A percentile compares a stretch with the other conserved stretches of the same genome.
Evolutionary conservation across 1,140 invertebrate species (phyloP).

Genomic region (Charaxes varanes): DNA sequence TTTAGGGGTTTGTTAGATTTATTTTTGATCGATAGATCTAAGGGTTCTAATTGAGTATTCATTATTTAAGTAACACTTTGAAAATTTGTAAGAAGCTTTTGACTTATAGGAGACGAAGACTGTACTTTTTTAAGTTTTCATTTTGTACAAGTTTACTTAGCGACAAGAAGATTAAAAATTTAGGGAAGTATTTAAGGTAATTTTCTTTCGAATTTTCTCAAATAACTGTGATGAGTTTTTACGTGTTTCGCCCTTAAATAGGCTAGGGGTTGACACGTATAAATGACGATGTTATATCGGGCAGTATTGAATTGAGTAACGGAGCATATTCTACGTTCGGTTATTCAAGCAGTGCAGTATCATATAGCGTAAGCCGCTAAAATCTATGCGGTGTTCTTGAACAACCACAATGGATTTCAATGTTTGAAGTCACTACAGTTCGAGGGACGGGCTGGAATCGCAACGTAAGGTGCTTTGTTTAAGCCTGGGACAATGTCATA

Average conservation of each 20-base stretch:
- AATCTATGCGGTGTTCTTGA: too few relatives aligned
- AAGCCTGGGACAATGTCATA: too few relatives aligned
- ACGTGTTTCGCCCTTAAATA: slow-evolving; percentile 50
- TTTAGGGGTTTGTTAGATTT: slow-evolving; percentile 28
- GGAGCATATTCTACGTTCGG: too few relatives aligned
- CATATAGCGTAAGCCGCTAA: too few relatives aligned
- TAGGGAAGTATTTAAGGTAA: slow-evolving; percentile 9
- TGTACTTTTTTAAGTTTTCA: background rate
- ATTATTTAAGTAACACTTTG: slow-evolving; percentile 14
- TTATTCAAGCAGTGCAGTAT: too few relatives aligned
- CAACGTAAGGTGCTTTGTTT: too few relatives aligned
- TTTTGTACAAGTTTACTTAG: background rate
- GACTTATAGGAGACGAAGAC: background rate
- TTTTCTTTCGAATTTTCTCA: slow-evolving; percentile 40
- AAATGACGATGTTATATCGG: slow-evolving; percentile 46
- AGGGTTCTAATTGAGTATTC: slow-evolving; percentile 48
- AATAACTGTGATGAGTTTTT: slow-evolving; percentile 40
- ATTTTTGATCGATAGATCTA: slow-evolving; percentile 54
- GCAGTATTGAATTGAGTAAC: slow-evolving; percentile 52
- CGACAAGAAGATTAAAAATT: background rate
- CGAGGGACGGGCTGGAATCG: too few relatives aligned
- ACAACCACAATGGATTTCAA: too few relatives aligned
- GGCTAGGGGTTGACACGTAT: slow-evolving; percentile 37
- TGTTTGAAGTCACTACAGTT: too few relatives aligned
- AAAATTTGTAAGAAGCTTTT: background rate